phyloP scores from a whole-genome alignment of 2,113 vertebrate species.

The Seriola rivoliana region DNA sequence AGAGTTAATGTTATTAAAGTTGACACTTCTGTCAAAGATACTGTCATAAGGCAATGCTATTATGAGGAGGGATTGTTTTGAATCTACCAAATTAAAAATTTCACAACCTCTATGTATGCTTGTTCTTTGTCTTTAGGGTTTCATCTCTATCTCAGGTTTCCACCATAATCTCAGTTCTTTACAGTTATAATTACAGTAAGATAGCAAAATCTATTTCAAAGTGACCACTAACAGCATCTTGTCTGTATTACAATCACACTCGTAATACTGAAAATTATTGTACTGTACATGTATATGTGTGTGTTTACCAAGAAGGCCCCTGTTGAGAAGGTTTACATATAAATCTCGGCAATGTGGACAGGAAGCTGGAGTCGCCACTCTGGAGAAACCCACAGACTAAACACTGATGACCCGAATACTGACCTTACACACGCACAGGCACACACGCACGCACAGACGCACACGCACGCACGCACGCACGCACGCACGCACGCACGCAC shows the following conservation, averaged over 20 bases:
- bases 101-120: no score
- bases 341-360: constrained; percentile 81
- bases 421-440: constrained; percentile 57
- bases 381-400: constrained; percentile 87
- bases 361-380: constrained; percentile 84
- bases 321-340: constrained; percentile 73
- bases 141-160: neutral
- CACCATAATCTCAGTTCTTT: neutral
- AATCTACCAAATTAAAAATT: constrained; percentile 1
- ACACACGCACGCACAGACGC: constrained; percentile 34
- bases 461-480: constrained; percentile 33
- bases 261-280: neutral
- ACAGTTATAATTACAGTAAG: neutral
- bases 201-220: neutral
- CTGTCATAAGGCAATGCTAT: neutral
- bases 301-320: constrained; percentile 40
- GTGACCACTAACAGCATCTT: neutral
- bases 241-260: neutral
- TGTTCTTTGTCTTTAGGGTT: neutral
- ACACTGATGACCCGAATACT: constrained; percentile 71
- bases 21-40: neutral
- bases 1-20: neutral
- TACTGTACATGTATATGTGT: constrained; percentile 1
- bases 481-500: constrained; percentile 35
- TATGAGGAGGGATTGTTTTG: neutral